A percentile compares a stretch with the other conserved stretches of the same genome.
These are phyloP conservation scores for Danio aesculapii DNA, from an alignment of 2,797 vertebrate species.

Conservation along the genomic window DNA sequence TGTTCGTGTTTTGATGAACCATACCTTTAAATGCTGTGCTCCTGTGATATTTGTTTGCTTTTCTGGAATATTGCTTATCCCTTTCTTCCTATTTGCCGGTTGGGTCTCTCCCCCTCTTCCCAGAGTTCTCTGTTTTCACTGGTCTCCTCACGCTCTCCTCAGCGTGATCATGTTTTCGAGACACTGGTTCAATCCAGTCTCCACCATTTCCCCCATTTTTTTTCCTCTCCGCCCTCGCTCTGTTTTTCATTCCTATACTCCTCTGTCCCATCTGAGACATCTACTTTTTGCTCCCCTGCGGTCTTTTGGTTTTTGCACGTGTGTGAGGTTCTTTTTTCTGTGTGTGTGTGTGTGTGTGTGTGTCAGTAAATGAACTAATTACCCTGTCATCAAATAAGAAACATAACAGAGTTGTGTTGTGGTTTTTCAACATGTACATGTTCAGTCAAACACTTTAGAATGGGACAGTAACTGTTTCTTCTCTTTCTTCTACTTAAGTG, in stretches of 20 bases:
- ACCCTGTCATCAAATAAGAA: not conserved
- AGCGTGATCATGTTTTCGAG: conserved; percentile 57
- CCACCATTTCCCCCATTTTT: conserved; percentile 28
- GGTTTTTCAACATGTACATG: not conserved
- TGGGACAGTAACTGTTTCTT: not conserved
- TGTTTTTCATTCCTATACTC: conserved; percentile 5
- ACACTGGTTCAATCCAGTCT: conserved; percentile 61
- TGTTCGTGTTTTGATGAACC: not conserved
- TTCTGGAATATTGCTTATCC: conserved; percentile 1
- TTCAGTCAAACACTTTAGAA: not conserved
- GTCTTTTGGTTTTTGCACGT: conserved; percentile 49
- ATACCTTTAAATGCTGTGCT: not conserved
- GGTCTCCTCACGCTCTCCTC: conserved; percentile 30
- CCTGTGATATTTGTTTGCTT: conserved; percentile 4
- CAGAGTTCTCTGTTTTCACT: conserved; percentile 23
- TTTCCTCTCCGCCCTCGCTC: not conserved
- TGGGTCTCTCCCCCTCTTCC: conserved; percentile 1
- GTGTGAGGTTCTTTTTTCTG: conserved; percentile 39
- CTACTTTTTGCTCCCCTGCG: not conserved
- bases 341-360: conserved; percentile 21
- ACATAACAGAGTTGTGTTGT: not conserved
- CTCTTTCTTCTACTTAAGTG: not conserved
- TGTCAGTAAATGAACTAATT: conserved; percentile 52
- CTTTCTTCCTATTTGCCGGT: not conserved
- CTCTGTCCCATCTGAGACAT: conserved; percentile 7